A percentile compares a stretch with the other conserved stretches of the same genome.
Conservation (phyloP, 92 coral and sea anemone genomes). For the Umimayanthus kanabou region DNA sequence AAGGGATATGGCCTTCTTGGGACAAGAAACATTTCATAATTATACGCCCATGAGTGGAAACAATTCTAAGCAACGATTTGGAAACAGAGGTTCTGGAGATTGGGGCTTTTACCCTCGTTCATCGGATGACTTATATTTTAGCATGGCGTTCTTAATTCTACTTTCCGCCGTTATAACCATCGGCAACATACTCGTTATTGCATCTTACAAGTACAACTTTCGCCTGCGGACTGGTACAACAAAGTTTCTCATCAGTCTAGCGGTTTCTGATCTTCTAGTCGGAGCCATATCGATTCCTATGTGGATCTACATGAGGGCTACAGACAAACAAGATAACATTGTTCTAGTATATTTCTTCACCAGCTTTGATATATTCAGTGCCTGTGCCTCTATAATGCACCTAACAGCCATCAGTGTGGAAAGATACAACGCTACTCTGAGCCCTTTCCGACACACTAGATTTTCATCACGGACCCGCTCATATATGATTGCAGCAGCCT, state of each 20-base stretch:
- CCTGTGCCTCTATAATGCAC: slow-evolving; percentile 79
- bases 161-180: slow-evolving; percentile 33
- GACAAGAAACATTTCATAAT: neutral
- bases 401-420: slow-evolving; percentile 69
- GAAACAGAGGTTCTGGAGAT: neutral
- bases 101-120: slow-evolving; percentile 15
- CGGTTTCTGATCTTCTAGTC: slow-evolving; percentile 69
- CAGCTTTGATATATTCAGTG: slow-evolving; percentile 67
- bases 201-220: slow-evolving; percentile 55
- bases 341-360: slow-evolving; percentile 38
- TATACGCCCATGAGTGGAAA: neutral
- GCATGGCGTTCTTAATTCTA: slow-evolving; percentile 23
- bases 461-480: slow-evolving; percentile 45
- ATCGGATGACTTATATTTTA: slow-evolving; percentile 5
- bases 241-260: slow-evolving; percentile 67
- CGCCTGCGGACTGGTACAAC: slow-evolving; percentile 65
- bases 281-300: slow-evolving; percentile 69
- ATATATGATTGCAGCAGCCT: slow-evolving; percentile 51
- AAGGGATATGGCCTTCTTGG: neutral
- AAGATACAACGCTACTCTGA: slow-evolving; percentile 60
- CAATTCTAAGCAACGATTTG: neutral
- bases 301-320: slow-evolving; percentile 60
- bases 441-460: slow-evolving; percentile 55
- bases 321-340: slow-evolving; percentile 26
- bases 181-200: slow-evolving; percentile 64